These are phyloP conservation scores for Eupithecia inturbata DNA, from an alignment of 2,888 invertebrate species.

Conservation along the genomic window DNA sequence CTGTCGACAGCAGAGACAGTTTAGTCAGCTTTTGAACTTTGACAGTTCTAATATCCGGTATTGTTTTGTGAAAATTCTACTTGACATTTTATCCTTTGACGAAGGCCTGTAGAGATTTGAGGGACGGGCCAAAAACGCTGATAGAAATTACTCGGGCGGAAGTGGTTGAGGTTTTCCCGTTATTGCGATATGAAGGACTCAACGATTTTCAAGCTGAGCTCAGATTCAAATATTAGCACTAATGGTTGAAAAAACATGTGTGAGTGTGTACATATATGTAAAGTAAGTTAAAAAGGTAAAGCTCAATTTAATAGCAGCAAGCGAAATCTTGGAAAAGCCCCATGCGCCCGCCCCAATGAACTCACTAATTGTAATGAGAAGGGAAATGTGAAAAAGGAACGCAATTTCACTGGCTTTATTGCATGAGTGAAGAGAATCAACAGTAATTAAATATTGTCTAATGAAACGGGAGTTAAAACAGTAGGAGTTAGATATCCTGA, in stretches of 20 bases:
- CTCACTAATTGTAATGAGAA: conserved; percentile 10
- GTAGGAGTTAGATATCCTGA: neutral
- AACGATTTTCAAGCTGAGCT: neutral
- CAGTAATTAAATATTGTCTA: conserved; percentile 9
- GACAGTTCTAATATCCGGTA: conserved; percentile 63
- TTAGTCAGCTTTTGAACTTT: conserved; percentile 50
- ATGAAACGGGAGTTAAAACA: conserved; percentile 8
- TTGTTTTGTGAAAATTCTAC: conserved; percentile 57
- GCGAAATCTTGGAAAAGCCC: neutral
- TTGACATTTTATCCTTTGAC: conserved; percentile 42
- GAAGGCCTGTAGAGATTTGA: conserved; percentile 23
- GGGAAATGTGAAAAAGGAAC: conserved; percentile 8
- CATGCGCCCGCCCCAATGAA: conserved; percentile 9
- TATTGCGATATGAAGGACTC: neutral
- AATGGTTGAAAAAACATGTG: neutral
- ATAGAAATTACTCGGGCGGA: conserved; percentile 8
- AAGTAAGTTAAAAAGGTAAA: neutral
- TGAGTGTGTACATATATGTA: neutral
- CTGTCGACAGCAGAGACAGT: conserved; percentile 37
- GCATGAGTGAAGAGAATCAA: conserved; percentile 1
- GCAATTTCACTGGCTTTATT: conserved; percentile 14
- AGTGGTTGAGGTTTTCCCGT: neutral
- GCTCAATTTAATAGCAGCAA: neutral
- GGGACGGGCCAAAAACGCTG: conserved; percentile 5
- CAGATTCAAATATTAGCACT: neutral